A percentile compares a stretch with the other conserved stretches of the same genome.
Evolutionary conservation across 2,888 invertebrate species (phyloP).

Genomic region (Flexamia atlantica): DNA sequence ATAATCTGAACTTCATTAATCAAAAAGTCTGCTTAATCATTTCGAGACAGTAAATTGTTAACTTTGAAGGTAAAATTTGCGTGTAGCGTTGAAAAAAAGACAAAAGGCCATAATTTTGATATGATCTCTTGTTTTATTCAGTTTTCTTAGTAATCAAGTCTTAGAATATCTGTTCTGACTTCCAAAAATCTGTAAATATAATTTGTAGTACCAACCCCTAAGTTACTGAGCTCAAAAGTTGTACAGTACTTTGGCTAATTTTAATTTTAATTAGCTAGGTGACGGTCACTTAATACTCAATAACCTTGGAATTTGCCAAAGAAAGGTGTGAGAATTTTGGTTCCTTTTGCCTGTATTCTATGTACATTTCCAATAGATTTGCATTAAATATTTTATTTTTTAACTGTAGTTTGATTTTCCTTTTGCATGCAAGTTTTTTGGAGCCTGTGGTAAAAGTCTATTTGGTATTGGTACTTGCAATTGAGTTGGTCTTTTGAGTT

Average conservation of each 20-base stretch:
- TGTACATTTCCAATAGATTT: background rate
- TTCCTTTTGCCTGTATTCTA: background rate
- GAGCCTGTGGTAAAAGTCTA: background rate
- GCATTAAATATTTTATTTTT: conserved; percentile 23
- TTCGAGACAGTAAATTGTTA: no score
- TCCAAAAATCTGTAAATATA: no score
- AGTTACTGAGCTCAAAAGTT: background rate
- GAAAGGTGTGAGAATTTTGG: background rate
- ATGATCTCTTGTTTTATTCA: no score
- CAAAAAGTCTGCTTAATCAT: no score
- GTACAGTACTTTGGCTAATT: background rate
- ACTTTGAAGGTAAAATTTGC: no score
- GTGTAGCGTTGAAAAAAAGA: no score
- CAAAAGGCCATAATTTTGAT: no score
- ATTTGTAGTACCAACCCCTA: no score
- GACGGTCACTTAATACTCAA: background rate
- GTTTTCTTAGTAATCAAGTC: no score
- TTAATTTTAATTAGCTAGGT: background rate
- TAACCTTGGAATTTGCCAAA: background rate
- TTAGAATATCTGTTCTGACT: no score
- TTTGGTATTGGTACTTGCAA: background rate
- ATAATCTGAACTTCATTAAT: no score
- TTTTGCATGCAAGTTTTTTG: conserved; percentile 15
- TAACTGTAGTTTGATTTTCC: conserved; percentile 40
- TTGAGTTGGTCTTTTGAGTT: background rate